Evolutionary conservation across 64 coral and sea anemone species (phyloP).

Genomic region (Dendronephthya gigantea): DNA sequence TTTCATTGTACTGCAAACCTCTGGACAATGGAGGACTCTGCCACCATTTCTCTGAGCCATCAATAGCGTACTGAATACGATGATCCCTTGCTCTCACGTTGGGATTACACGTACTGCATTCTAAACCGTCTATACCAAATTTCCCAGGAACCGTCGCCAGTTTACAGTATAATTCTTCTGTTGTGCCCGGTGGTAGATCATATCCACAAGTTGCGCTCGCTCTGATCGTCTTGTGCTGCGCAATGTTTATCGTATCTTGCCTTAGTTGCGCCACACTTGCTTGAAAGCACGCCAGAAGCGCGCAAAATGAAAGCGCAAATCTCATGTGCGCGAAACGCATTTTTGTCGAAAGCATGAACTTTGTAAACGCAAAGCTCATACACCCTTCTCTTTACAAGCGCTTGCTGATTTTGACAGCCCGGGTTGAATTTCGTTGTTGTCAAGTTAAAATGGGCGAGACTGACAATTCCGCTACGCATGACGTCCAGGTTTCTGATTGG

Average conservation of each 20-base stretch:
- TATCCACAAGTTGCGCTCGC: slow-evolving; percentile 87
- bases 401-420: not conserved
- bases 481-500: not conserved
- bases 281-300: not conserved
- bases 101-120: slow-evolving; percentile 58
- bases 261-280: not conserved
- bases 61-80: slow-evolving; percentile 60
- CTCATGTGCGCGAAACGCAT: not conserved
- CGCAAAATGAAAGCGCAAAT: not conserved
- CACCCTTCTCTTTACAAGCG: not conserved
- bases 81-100: slow-evolving; percentile 31
- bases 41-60: slow-evolving; percentile 91
- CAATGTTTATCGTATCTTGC: slow-evolving; percentile 54
- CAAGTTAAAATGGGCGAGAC: not conserved
- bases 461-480: not conserved
- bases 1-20: slow-evolving; percentile 70
- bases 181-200: slow-evolving; percentile 28
- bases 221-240: slow-evolving; percentile 69
- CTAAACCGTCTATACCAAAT: slow-evolving; percentile 55
- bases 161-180: slow-evolving; percentile 73
- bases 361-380: not conserved
- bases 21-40: slow-evolving; percentile 78
- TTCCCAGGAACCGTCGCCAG: slow-evolving; percentile 84
- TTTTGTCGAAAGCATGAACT: not conserved
- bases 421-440: not conserved